Percentiles rank a stretch among this genome's conserved stretches.
Conservation (phyloP, 2,888 invertebrate species). For the Aplocera efformata region DNA sequence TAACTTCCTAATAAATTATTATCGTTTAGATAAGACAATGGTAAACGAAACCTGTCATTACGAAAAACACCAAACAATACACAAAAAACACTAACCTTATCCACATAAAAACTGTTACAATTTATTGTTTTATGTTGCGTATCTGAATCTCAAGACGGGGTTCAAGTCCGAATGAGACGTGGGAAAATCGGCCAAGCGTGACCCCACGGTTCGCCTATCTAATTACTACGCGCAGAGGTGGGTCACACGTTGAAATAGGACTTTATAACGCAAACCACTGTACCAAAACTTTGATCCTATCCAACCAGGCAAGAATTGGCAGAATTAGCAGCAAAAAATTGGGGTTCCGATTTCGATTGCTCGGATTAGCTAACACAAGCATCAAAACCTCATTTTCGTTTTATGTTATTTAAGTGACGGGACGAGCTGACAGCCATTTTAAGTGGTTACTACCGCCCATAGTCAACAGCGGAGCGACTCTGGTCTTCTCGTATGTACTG, state of each 20-base stretch:
- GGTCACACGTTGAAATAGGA: constrained; percentile 31
- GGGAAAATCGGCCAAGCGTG: constrained; percentile 54
- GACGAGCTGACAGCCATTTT: too few species aligned
- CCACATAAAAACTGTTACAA: constrained; percentile 31
- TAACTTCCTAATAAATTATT: too few species aligned
- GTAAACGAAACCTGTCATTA: constrained; percentile 19
- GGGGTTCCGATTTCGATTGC: too few species aligned
- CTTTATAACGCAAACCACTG: background rate
- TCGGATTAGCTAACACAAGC: too few species aligned
- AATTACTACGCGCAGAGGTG: constrained; percentile 66
- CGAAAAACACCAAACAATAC: constrained; percentile 7
- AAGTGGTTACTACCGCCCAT: too few species aligned
- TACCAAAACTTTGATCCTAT: too few species aligned
- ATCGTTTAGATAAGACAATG: background rate
- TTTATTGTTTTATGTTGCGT: constrained; percentile 27
- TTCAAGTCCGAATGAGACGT: constrained; percentile 40
- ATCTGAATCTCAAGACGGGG: constrained; percentile 46
- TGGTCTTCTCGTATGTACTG: too few species aligned
- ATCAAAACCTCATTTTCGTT: too few species aligned
- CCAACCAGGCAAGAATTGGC: too few species aligned
- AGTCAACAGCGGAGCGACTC: too few species aligned
- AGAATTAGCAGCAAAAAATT: too few species aligned
- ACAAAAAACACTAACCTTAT: constrained; percentile 20
- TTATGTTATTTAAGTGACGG: too few species aligned
- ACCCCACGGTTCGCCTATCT: constrained; percentile 58